phyloP scores from a whole-genome alignment of 2,797 vertebrate species.

The Streptopelia turtur region DNA sequence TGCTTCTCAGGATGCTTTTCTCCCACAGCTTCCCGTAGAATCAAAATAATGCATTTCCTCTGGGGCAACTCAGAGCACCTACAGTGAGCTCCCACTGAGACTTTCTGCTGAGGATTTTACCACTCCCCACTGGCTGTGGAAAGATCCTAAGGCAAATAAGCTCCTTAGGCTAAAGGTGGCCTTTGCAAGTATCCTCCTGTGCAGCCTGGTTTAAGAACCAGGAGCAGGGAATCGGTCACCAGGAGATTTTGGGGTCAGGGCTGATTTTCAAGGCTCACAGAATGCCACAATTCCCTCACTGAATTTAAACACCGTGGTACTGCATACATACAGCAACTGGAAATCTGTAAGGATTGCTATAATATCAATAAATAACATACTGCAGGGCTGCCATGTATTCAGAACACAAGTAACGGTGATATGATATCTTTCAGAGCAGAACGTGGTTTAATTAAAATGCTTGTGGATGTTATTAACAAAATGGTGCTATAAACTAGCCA shows the following conservation, averaged over 20 bases:
- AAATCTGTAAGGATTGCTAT: background rate
- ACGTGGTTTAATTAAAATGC: conserved; percentile 7
- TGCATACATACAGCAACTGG: background rate
- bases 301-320: background rate
- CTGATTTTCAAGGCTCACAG: background rate
- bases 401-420: background rate
- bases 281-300: background rate
- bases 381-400: background rate
- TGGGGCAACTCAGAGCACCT: background rate
- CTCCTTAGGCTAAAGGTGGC: background rate
- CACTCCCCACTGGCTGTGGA: background rate
- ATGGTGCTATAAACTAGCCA: background rate
- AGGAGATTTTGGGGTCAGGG: background rate
- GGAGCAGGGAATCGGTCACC: background rate
- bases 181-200: background rate
- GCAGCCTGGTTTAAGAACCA: background rate
- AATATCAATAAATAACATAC: background rate
- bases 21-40: background rate
- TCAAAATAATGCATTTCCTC: background rate
- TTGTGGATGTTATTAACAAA: background rate
- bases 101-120: background rate
- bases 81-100: background rate
- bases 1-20: background rate
- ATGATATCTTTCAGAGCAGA: background rate
- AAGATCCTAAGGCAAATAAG: conserved; percentile 16